Percentiles rank a stretch among this genome's conserved stretches.
These are phyloP conservation scores for Poeciliopsis turneri DNA, from an alignment of 2,797 vertebrate species.

Conservation along the genomic window DNA sequence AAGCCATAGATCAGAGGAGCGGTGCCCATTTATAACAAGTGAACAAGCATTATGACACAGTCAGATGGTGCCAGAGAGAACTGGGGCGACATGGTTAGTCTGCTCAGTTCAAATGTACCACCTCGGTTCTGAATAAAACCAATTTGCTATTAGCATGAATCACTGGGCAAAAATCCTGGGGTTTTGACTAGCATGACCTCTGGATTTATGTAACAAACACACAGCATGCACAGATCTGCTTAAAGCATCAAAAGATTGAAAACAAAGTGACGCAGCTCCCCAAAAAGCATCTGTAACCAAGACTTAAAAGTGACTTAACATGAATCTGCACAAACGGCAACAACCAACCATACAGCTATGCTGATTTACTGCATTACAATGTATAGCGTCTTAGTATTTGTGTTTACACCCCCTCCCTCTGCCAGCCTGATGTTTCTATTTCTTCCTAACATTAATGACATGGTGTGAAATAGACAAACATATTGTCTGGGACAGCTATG, in stretches of 20 bases:
- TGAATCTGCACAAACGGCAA: background rate
- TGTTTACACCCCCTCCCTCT: conserved; percentile 14
- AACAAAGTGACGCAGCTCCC: conserved; percentile 2
- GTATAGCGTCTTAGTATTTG: conserved; percentile 30
- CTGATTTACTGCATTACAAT: conserved; percentile 29
- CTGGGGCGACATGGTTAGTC: conserved; percentile 56
- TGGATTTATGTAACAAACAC: conserved; percentile 1
- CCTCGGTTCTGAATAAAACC: conserved; percentile 47
- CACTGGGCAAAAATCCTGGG: conserved; percentile 5
- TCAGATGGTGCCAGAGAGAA: conserved; percentile 78
- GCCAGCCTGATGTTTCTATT: conserved; percentile 61
- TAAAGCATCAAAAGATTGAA: conserved; percentile 9
- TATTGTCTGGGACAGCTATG: conserved; percentile 62
- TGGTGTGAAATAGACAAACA: conserved; percentile 72
- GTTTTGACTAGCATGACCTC: conserved; percentile 24
- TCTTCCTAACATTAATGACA: conserved; percentile 65
- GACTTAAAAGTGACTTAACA: background rate
- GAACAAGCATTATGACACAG: conserved; percentile 85
- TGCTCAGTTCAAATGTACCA: conserved; percentile 44
- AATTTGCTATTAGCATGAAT: conserved; percentile 24
- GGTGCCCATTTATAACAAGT: conserved; percentile 86
- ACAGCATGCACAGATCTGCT: background rate
- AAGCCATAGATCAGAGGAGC: conserved; percentile 87
- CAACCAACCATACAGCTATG: conserved; percentile 25
- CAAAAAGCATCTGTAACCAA: conserved; percentile 11